These are phyloP conservation scores for Drosophila nr. perissopoda DNA, from an alignment of 2,888 invertebrate genomes.

Conservation along the genomic window DNA sequence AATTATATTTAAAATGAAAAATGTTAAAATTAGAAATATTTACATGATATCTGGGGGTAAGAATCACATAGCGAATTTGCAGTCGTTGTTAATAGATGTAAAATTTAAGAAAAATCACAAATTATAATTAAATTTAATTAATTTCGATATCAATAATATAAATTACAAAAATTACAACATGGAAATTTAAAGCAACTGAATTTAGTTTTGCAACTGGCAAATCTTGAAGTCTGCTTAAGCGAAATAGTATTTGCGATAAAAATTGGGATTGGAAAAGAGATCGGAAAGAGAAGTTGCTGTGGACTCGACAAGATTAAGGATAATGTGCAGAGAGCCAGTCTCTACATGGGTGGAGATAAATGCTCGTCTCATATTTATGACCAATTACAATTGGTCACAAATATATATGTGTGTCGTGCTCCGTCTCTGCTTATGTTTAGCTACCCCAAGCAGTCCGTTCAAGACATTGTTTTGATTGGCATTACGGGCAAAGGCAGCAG, in stretches of 20 bases:
- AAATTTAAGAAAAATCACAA: not conserved
- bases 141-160: not conserved
- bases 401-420: not conserved
- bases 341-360: slow-evolving; percentile 2
- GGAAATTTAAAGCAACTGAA: not conserved
- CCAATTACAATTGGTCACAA: slow-evolving; percentile 43
- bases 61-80: no score
- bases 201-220: not conserved
- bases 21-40: no score
- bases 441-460: slow-evolving; percentile 3
- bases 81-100: not conserved
- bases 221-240: not conserved
- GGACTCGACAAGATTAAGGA: not conserved
- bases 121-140: not conserved
- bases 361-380: slow-evolving; percentile 50
- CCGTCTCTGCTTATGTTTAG: not conserved
- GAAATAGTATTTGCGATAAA: not conserved
- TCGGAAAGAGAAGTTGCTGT: not conserved
- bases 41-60: no score
- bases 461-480: slow-evolving; percentile 59
- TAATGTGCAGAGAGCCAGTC: not conserved
- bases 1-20: no score
- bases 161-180: no score
- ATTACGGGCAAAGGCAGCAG: slow-evolving; percentile 24
- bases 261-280: not conserved